Evolutionary conservation across 2,113 vertebrate genomes (phyloP).

Genomic region (Pica pica): DNA sequence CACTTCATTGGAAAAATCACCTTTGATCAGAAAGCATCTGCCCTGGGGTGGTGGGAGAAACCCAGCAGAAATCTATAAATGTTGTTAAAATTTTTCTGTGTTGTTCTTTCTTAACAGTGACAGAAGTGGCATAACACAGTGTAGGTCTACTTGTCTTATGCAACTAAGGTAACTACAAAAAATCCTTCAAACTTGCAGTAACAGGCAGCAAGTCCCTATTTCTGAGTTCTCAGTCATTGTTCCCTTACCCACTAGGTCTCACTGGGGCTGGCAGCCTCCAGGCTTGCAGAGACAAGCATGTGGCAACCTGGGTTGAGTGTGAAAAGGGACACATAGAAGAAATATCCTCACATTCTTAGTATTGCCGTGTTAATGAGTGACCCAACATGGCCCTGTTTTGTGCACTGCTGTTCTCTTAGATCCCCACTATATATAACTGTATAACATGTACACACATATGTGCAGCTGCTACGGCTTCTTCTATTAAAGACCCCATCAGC

Average conservation of each 20-base stretch:
- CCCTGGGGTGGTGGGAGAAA: not conserved
- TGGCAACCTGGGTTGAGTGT: not conserved
- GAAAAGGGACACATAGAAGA: accelerated
- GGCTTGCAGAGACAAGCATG: not conserved
- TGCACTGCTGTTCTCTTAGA: not conserved
- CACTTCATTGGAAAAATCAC: not conserved
- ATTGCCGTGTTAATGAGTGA: not conserved
- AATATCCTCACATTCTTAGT: not conserved
- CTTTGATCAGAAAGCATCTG: not conserved
- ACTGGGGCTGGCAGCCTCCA: too few species aligned
- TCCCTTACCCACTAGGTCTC: too few species aligned
- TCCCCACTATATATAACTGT: too few species aligned
- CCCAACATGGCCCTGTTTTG: accelerated
- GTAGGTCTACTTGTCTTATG: not conserved
- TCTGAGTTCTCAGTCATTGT: not conserved
- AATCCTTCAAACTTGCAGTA: not conserved
- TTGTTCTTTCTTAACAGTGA: not conserved
- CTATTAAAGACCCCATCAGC: not conserved
- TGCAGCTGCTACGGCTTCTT: not conserved
- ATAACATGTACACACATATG: accelerated
- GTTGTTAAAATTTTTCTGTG: not conserved
- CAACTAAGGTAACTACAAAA: not conserved
- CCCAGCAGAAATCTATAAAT: not conserved
- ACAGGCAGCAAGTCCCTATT: not conserved
- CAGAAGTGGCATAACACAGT: not conserved